These are phyloP conservation scores for Urocolius indicus DNA, from an alignment of 2,113 vertebrate genomes.

Conservation along the genomic window DNA sequence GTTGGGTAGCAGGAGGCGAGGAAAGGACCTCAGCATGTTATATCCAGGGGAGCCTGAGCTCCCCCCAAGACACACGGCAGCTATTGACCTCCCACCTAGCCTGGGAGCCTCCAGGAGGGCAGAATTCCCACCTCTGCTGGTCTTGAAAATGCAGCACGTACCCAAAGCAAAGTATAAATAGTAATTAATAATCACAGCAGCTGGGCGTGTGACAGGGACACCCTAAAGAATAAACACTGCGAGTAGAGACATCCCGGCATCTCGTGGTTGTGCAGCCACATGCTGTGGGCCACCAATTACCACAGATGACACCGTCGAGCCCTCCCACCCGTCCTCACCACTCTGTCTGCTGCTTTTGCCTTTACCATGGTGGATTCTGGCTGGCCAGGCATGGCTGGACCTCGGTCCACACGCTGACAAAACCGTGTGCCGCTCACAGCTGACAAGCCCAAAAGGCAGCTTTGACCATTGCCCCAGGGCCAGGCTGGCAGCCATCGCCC, in stretches of 20 bases:
- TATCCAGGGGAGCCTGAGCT: fast-evolving
- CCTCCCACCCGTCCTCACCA: background rate
- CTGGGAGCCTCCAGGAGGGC: background rate
- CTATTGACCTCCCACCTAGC: background rate
- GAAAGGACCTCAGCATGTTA: background rate
- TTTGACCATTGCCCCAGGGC: fast-evolving
- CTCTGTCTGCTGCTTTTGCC: background rate
- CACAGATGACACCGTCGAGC: fast-evolving
- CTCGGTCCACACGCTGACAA: background rate
- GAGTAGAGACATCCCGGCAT: constrained; percentile 20
- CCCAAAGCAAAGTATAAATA: constrained; percentile 39
- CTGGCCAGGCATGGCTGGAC: background rate
- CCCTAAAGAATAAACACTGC: background rate
- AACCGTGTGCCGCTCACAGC: fast-evolving
- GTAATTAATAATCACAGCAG: constrained; percentile 58
- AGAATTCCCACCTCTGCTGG: background rate
- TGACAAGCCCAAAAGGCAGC: background rate
- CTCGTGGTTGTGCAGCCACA: background rate
- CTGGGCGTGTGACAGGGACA: constrained; percentile 27
- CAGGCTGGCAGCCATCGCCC: background rate
- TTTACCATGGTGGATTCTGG: background rate
- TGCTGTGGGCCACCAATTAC: background rate
- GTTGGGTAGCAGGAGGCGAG: background rate
- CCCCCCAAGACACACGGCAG: background rate
- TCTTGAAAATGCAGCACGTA: background rate